Base-by-base conservation (phyloP, 2,888 invertebrate species). In the Deladenus siricidicola region DNA sequence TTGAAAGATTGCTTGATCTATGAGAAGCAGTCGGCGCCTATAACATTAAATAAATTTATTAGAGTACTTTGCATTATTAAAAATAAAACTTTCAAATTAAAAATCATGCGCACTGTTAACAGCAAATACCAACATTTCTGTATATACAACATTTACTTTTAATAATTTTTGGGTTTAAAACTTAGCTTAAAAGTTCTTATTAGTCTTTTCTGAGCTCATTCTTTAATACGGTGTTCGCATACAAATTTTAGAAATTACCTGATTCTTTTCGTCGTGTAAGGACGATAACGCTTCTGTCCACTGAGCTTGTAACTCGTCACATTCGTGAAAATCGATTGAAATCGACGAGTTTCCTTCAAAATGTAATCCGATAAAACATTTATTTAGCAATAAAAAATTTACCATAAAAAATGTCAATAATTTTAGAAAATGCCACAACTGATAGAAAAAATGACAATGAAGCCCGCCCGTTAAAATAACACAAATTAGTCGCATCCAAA, bases 361-460 rank as follows among this genome's bases (percentile, higher is more conserved):
- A 56, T 52, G n/a, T n/a, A n/a, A n/a, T n/a, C n/a, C n/a, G n/a
- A n/a, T 52, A 34, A 19, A 51, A 47, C 30, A 29, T 47, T 49
- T 8, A 49, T 21, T 49, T 49, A 23, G n/a, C 17, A 26, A 24
- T 39, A 44, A 55, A 21, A 8, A 60, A 52, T 51, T 4, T 39
- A 71, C 75, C 76, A 60, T 72, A 73, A 66, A 76, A 76, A 28
- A 76, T 55, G 58, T 75, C 75, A 55, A 76, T 65, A 68, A 76
- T 69, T 53, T 71, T 62, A 48, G 70, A 69, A 4, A 73, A 49
- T n/a, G 72, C 69, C 1, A 67, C 64, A 1, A 71, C 66, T 1
- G 75, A 71, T 19, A 75, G 59, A 60, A 76, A 76, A 61, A 76
- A 76, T 4, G 70, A 72, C 6, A 76, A 65, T 1, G 69, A 64